These are phyloP conservation scores for Hippocampus abdominalis DNA, from an alignment of 2,113 vertebrate species.

Conservation along the genomic window DNA sequence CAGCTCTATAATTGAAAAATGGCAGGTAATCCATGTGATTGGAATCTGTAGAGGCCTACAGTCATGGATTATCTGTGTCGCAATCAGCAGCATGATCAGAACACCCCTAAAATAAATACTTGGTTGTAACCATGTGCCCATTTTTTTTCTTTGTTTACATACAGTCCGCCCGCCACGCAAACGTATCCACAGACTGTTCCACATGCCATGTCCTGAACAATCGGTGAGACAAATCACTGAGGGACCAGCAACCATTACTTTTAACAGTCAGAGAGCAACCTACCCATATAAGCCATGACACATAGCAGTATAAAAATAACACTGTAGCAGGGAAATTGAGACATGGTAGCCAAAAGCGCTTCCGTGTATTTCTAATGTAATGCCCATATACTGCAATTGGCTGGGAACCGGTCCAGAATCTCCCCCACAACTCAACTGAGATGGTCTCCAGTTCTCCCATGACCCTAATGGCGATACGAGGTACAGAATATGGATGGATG, in stretches of 20 bases:
- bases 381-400: slow-evolving; percentile 25
- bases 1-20: too few species aligned
- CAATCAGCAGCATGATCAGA: too few species aligned
- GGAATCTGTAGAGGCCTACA: too few species aligned
- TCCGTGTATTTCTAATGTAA: slow-evolving; percentile 17
- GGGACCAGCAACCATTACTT: slow-evolving; percentile 46
- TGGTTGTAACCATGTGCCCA: background rate
- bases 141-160: slow-evolving; percentile 5
- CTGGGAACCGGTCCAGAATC: background rate
- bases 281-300: slow-evolving; percentile 52
- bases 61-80: too few species aligned
- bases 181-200: background rate
- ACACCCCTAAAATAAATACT: background rate
- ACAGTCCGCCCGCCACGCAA: slow-evolving; percentile 13
- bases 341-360: slow-evolving; percentile 57
- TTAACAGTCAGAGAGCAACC: slow-evolving; percentile 37
- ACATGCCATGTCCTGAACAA: slow-evolving; percentile 6
- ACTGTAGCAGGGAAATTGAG: slow-evolving; percentile 42
- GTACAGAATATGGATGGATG: background rate
- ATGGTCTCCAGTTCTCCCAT: background rate
- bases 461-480: background rate
- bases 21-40: too few species aligned
- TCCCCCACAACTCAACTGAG: background rate
- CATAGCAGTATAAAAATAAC: slow-evolving; percentile 60
- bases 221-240: slow-evolving; percentile 48